phyloP scores from a whole-genome alignment of 2,797 vertebrate species.

The Phalanger gymnotis region DNA sequence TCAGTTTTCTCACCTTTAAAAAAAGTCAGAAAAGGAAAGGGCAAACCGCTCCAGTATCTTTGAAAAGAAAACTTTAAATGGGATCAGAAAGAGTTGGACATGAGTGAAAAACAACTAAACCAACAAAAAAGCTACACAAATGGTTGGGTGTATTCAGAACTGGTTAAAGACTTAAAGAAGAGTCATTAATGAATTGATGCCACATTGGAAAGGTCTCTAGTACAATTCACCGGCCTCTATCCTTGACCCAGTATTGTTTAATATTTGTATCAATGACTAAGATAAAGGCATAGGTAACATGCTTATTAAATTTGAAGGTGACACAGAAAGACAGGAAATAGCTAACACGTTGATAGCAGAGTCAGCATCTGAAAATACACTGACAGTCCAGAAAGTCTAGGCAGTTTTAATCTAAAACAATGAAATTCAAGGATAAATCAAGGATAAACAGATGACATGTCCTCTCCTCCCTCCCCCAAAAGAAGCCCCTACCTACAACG shows the following conservation, averaged over 20 bases:
- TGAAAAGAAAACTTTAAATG: background rate
- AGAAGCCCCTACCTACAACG: too few species aligned
- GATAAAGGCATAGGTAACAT: background rate
- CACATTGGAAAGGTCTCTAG: background rate
- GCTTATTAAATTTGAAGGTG: background rate
- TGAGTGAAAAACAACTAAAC: background rate
- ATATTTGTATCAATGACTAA: background rate
- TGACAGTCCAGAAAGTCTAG: too few species aligned
- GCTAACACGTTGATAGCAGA: too few species aligned
- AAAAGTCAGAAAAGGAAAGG: background rate
- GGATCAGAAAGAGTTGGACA: background rate
- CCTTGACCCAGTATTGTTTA: background rate
- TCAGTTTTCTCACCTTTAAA: background rate
- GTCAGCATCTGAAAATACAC: background rate
- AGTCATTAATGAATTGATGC: background rate
- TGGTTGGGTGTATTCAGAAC: background rate
- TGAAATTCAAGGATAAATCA: too few species aligned
- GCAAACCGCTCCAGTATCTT: background rate
- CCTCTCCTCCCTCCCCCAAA: too few species aligned
- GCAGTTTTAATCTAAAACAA: too few species aligned
- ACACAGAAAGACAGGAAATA: background rate
- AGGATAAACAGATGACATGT: too few species aligned
- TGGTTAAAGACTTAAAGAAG: background rate
- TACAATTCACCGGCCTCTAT: background rate
- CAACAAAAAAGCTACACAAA: background rate